Evolutionary conservation across 2,888 invertebrate genomes (phyloP).

Genomic region (Tiliacea aurago): DNA sequence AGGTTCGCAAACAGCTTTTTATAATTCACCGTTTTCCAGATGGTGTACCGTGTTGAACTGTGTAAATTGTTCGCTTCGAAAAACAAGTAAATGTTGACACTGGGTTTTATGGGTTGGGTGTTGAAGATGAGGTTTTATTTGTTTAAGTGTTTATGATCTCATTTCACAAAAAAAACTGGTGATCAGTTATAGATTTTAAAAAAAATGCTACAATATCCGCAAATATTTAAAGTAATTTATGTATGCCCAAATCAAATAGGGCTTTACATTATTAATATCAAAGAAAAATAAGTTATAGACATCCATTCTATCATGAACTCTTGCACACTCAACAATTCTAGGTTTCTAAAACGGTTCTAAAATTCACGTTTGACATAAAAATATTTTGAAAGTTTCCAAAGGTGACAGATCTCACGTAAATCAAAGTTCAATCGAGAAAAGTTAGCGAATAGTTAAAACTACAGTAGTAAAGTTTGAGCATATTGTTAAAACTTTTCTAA

Average conservation of each 20-base stretch:
- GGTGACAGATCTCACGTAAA: slow-evolving; percentile 52
- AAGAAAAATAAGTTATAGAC: too few species aligned
- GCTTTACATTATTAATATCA: too few species aligned
- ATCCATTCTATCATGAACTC: too few species aligned
- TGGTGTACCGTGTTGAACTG: slow-evolving; percentile 27
- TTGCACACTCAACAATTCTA: too few species aligned
- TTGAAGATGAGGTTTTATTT: not conserved
- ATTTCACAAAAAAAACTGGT: not conserved
- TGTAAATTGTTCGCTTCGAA: slow-evolving; percentile 18
- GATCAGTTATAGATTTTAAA: too few species aligned
- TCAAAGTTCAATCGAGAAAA: slow-evolving; percentile 61
- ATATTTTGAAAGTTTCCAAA: slow-evolving; percentile 27
- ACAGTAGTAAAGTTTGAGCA: slow-evolving; percentile 53
- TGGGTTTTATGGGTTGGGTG: slow-evolving; percentile 18
- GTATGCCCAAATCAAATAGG: too few species aligned
- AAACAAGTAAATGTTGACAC: slow-evolving; percentile 22
- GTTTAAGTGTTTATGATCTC: not conserved
- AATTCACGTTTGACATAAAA: too few species aligned
- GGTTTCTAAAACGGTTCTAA: too few species aligned
- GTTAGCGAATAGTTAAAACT: slow-evolving; percentile 59
- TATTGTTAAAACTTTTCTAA: slow-evolving; percentile 65
- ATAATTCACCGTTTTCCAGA: slow-evolving; percentile 56
- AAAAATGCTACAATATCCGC: too few species aligned
- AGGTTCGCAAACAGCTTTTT: slow-evolving; percentile 51
- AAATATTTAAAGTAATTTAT: too few species aligned